These are phyloP conservation scores for Cryptoblepharus egeriae DNA, from an alignment of 2,797 vertebrate genomes.

Conservation along the genomic window DNA sequence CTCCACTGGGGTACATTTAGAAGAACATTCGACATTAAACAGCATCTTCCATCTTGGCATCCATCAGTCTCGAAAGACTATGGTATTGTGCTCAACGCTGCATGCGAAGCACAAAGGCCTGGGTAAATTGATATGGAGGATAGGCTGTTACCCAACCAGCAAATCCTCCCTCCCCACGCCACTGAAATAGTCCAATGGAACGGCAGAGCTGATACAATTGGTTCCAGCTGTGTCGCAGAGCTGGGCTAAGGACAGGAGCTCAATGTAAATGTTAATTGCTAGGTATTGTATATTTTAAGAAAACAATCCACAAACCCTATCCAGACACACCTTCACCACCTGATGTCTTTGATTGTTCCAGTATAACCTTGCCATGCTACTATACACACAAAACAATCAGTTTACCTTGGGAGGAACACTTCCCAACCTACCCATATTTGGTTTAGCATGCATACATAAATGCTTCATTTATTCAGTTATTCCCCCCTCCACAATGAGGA, in stretches of 20 bases:
- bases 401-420: constrained; percentile 31
- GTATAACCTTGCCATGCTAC: background rate
- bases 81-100: no score
- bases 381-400: background rate
- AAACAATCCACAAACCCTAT: background rate
- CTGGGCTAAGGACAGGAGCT: no score
- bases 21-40: background rate
- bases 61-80: no score
- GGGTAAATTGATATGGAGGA: no score
- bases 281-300: background rate
- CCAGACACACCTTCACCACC: background rate
- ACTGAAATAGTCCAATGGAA: no score
- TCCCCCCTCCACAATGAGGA: constrained; percentile 31
- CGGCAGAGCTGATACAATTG: no score
- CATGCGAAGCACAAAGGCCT: no score
- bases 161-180: no score
- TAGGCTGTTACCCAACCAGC: no score
- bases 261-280: background rate
- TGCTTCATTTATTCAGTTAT: background rate
- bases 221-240: no score
- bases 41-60: no score
- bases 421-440: constrained; percentile 2
- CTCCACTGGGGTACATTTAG: background rate
- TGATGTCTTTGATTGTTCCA: background rate
- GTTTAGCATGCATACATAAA: background rate